These are phyloP conservation scores for Oreotrochilus melanogaster DNA, from an alignment of 2,113 vertebrate species.

Conservation along the genomic window DNA sequence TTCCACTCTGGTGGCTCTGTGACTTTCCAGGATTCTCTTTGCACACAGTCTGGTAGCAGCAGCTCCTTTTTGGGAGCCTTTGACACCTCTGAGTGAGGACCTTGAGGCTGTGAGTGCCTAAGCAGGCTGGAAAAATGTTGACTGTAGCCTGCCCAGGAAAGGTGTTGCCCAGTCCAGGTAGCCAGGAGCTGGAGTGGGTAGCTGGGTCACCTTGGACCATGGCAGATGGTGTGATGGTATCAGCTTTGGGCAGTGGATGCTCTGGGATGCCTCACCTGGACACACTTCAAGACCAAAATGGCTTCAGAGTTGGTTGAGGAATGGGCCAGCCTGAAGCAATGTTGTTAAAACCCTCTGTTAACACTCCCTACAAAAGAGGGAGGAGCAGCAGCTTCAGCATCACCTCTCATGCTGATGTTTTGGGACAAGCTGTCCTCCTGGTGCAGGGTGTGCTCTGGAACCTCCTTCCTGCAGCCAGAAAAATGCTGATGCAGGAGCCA, in stretches of 20 bases:
- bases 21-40: neutral
- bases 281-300: neutral
- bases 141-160: neutral
- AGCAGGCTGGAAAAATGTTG: neutral
- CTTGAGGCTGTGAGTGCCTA: neutral
- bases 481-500: neutral
- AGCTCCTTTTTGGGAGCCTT: neutral
- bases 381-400: neutral
- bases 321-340: neutral
- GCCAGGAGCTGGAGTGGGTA: neutral
- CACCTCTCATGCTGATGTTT: accelerated
- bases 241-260: neutral
- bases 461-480: neutral
- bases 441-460: neutral
- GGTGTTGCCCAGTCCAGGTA: neutral
- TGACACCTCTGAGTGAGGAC: neutral
- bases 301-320: neutral
- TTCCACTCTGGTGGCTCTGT: neutral
- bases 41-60: neutral
- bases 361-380: neutral
- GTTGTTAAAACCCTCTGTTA: neutral
- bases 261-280: neutral
- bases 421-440: neutral
- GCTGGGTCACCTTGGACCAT: neutral
- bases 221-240: neutral